phyloP scores from a whole-genome alignment of 35 echinoderm and acorn worm genomes.

The Ptychodera flava region DNA sequence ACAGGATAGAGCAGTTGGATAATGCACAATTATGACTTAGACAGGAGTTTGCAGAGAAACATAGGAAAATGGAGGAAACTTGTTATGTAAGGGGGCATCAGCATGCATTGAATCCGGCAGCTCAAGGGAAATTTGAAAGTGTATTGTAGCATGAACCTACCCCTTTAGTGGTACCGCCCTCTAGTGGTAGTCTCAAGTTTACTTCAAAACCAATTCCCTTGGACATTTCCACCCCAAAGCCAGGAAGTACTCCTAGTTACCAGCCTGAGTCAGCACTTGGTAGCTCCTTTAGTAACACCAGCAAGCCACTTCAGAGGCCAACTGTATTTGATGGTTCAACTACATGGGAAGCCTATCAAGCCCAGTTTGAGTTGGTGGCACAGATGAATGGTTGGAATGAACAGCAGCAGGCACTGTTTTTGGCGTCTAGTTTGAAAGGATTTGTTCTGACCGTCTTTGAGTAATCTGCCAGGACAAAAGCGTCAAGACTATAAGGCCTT shows the following conservation, averaged over 20 bases:
- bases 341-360: conserved; percentile 13
- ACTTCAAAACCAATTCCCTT: not conserved
- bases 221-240: not conserved
- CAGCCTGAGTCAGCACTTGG: not conserved
- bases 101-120: too few species aligned
- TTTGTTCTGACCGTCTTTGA: conserved; percentile 8
- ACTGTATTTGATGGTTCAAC: conserved; percentile 6
- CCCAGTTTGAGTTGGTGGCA: conserved; percentile 23
- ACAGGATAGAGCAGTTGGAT: not conserved
- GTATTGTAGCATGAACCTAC: not conserved
- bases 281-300: not conserved
- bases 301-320: not conserved
- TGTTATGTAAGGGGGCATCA: too few species aligned
- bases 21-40: not conserved
- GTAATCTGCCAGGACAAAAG: conserved; percentile 12
- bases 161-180: not conserved
- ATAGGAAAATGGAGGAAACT: not conserved
- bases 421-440: conserved; percentile 16
- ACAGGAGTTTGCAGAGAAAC: not conserved
- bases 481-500: not conserved
- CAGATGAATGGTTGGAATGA: conserved; percentile 18
- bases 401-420: not conserved
- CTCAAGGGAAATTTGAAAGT: too few species aligned
- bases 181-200: not conserved
- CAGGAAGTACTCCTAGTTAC: not conserved